phyloP scores from a whole-genome alignment of 2,888 invertebrate species.

The Andrena minutula region DNA sequence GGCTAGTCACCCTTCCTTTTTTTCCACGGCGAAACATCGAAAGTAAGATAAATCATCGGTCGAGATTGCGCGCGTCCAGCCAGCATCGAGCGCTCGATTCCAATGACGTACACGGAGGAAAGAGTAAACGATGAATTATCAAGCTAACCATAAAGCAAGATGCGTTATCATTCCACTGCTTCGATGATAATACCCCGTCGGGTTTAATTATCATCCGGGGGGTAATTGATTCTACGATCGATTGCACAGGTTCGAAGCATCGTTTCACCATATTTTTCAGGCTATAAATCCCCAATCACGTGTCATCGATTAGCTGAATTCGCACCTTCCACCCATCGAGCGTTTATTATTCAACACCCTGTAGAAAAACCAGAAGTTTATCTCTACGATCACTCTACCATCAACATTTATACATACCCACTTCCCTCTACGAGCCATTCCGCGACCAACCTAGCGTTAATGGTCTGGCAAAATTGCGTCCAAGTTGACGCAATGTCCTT shows the following conservation, averaged over 20 bases:
- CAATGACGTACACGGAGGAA: conserved; percentile 5
- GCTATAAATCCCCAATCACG: too few relatives aligned
- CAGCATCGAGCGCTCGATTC: neutral
- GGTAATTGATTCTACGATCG: conserved; percentile 27
- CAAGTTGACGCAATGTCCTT: conserved; percentile 43
- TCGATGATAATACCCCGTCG: conserved; percentile 29
- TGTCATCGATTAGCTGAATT: too few relatives aligned
- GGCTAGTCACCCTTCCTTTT: conserved; percentile 53
- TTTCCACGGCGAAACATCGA: conserved; percentile 37
- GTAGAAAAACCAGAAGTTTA: neutral
- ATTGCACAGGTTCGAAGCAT: too few relatives aligned
- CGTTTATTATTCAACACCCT: too few relatives aligned
- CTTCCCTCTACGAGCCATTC: neutral
- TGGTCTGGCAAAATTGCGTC: conserved; percentile 20
- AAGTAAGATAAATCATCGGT: conserved; percentile 59
- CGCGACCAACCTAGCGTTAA: conserved; percentile 35
- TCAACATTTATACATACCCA: neutral
- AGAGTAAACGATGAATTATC: conserved; percentile 40
- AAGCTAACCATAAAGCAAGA: neutral
- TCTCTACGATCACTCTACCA: neutral
- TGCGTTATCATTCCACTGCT: conserved; percentile 11
- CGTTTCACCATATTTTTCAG: too few relatives aligned
- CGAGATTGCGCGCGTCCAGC: conserved; percentile 28
- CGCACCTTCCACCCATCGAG: too few relatives aligned
- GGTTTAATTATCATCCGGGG: conserved; percentile 25